Base-by-base conservation (phyloP, 2,113 vertebrate genomes). In the Percina caprodes region DNA sequence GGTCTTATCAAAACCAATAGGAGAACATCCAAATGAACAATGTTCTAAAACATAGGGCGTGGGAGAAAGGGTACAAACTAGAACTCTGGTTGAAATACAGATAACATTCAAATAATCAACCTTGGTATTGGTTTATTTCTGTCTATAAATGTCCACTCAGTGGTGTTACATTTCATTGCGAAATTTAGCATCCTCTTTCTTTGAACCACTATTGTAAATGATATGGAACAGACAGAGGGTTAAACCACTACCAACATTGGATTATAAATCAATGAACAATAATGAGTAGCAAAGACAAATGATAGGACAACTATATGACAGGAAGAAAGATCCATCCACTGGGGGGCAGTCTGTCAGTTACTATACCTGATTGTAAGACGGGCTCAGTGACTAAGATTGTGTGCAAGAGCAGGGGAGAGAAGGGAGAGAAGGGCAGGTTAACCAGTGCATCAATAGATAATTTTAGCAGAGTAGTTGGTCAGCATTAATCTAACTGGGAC, bases 321-420 rank as follows among this genome's bases (percentile, higher is more conserved):
- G 74, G 55, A 69, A 80, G 71, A 52, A 82, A 67, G 18, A 67
- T 82, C 59, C 63, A 71, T 88, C 76, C 85, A 83, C 52, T 82
- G 30, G 46, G 46, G 56, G 80, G 49, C 24, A 70, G 72, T 76
- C 71, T 62, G 45, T 62, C 80, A 82, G 79, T 90, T 95, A 98
- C 97, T 95, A 87, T 99, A 99, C 98, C 98, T 99, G 98, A 99
- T 96, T 99, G 98, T 74, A 99, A 97, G 75, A 97, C 96, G 86
- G 98, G 97, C 91, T 99, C 98, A 96, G 98, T 97, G 94, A 99
- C 98, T 99, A 94, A 95, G 6, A 95, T 94, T 94, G 93, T 96
- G 94, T 79, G 91, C 94, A 93, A 96, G 80, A 93, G 93, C 90
- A 91, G 51, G 56, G 80, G 63, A 85, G 84, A 92, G 54, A 91